Conservation (phyloP, 1,140 invertebrate species). For the Halesus radiatus region DNA sequence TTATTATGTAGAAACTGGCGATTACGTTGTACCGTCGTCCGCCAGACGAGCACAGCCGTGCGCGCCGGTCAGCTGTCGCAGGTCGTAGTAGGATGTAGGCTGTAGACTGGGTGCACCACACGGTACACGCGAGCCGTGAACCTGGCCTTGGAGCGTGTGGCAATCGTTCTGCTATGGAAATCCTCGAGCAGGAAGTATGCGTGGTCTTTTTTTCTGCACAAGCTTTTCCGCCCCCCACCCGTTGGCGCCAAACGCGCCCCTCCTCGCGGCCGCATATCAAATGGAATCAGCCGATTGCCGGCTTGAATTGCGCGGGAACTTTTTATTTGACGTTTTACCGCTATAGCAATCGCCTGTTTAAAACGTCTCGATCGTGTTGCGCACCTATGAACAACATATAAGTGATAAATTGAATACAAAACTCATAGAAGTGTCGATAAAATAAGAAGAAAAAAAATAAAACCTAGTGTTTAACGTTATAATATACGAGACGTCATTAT, state of each 20-base stretch:
- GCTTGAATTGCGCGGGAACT: conserved; percentile 36
- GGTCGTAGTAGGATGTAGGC: no score
- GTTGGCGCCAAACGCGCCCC: background rate
- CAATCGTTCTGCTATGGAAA: background rate
- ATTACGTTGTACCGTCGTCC: no score
- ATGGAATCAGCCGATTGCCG: conserved; percentile 22
- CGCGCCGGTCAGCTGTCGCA: no score
- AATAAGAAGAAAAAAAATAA: background rate
- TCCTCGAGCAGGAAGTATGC: conserved; percentile 3
- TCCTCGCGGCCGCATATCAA: background rate
- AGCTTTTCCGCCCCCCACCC: conserved; percentile 26
- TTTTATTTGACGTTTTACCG: conserved; percentile 44
- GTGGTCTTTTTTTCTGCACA: background rate
- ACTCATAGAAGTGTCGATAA: background rate
- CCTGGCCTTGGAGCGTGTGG: no score
- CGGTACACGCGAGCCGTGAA: no score
- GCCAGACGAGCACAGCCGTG: no score
- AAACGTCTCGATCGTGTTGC: background rate
- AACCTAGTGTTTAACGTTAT: no score
- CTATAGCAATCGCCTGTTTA: conserved; percentile 3
- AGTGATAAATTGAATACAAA: background rate
- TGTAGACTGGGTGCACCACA: no score
- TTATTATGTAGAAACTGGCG: no score
- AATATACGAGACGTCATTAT: background rate
- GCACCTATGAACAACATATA: background rate